phyloP scores from a whole-genome alignment of 2,888 invertebrate species.

The Aproaerema taeniolella region DNA sequence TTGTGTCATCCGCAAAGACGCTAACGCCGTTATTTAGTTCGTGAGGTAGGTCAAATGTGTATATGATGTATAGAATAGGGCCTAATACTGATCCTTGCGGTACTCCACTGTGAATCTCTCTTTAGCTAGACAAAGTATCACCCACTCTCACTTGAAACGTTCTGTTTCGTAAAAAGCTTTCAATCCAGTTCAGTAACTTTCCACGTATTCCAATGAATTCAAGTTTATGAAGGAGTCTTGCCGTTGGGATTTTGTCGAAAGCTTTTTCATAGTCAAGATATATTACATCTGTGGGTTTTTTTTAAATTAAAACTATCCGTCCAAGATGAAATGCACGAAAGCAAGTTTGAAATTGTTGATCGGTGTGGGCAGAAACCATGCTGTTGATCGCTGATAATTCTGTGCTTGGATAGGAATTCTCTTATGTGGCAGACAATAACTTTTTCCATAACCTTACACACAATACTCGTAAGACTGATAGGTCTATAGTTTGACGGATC shows the following conservation, averaged over 20 bases:
- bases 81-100: no score
- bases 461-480: no score
- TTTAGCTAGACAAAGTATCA: conserved; percentile 1
- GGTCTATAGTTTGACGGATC: conserved; percentile 1
- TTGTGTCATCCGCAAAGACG: no score
- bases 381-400: not conserved
- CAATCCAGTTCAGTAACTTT: conserved; percentile 5
- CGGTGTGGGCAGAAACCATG: no score
- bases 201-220: no score
- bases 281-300: conserved; percentile 1
- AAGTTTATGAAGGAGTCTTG: no score
- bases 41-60: no score
- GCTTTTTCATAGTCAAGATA: no score
- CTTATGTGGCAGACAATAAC: not conserved
- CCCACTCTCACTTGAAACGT: no score
- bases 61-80: no score
- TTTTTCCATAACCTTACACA: conserved; percentile 1
- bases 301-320: conserved; percentile 1
- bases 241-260: no score
- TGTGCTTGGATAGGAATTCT: not conserved
- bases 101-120: conserved; percentile 5
- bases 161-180: conserved; percentile 5
- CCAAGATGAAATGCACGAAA: conserved; percentile 2
- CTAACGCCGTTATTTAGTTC: no score
- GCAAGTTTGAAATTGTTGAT: conserved; percentile 1